These are phyloP conservation scores for Craseonycteris thonglongyai DNA, from an alignment of 2,113 vertebrate species.

Conservation along the genomic window DNA sequence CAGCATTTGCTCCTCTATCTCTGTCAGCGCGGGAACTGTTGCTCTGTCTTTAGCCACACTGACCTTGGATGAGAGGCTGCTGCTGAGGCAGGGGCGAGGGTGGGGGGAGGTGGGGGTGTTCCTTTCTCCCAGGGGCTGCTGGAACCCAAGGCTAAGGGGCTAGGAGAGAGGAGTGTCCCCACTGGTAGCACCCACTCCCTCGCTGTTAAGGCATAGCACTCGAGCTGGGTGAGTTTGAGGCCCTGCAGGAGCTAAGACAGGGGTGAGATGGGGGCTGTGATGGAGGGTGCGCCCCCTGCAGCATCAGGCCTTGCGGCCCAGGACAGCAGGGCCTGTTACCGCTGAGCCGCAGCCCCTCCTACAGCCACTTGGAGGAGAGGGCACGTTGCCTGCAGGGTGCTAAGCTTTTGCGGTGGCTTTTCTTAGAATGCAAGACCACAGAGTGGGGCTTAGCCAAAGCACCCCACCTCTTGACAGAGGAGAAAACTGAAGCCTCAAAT, in stretches of 20 bases:
- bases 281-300: background rate
- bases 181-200: background rate
- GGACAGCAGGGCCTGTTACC: too few species aligned
- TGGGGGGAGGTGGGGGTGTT: fast-evolving
- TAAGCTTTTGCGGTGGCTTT: background rate
- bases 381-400: too few species aligned
- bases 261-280: background rate
- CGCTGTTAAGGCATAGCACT: background rate
- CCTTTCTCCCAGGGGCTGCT: background rate
- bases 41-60: background rate
- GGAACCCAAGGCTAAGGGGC: background rate
- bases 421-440: slow-evolving; percentile 31
- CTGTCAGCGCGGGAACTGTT: background rate
- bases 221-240: background rate
- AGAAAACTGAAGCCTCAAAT: background rate
- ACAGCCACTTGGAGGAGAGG: background rate
- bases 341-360: background rate
- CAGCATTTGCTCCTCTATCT: background rate
- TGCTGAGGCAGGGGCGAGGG: background rate
- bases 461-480: background rate
- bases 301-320: too few species aligned
- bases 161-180: background rate
- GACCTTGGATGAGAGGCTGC: background rate
- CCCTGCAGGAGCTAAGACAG: background rate
- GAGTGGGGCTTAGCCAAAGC: background rate